phyloP scores from a whole-genome alignment of 1,140 invertebrate genomes.

The Neodiprion lecontei region DNA sequence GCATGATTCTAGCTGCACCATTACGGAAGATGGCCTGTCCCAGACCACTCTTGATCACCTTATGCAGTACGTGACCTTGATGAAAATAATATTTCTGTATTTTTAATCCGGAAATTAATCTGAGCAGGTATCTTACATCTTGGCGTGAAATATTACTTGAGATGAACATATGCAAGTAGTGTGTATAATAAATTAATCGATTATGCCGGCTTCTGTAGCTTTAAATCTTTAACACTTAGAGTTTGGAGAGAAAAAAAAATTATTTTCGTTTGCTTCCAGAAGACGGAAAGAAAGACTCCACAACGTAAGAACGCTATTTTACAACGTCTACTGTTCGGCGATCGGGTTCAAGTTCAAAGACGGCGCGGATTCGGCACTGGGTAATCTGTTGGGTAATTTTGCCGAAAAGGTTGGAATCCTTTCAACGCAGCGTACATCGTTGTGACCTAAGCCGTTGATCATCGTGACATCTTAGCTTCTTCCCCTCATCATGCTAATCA shows the following conservation, averaged over 20 bases:
- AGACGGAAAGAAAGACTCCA: slow-evolving; percentile 66
- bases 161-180: too few relatives aligned
- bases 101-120: too few relatives aligned
- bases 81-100: slow-evolving; percentile 17
- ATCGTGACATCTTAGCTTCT: not conserved
- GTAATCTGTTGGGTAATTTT: slow-evolving; percentile 64
- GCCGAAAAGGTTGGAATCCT: slow-evolving; percentile 67
- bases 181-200: not conserved
- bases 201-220: not conserved
- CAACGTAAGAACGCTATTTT: slow-evolving; percentile 63
- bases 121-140: too few relatives aligned
- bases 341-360: slow-evolving; percentile 65
- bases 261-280: slow-evolving; percentile 36
- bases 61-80: slow-evolving; percentile 41
- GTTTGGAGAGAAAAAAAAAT: not conserved
- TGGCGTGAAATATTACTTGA: too few relatives aligned
- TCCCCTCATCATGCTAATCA: not conserved
- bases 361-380: slow-evolving; percentile 60
- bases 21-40: slow-evolving; percentile 53
- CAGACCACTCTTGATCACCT: slow-evolving; percentile 30
- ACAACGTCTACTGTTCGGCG: slow-evolving; percentile 62
- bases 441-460: slow-evolving; percentile 44
- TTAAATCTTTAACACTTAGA: not conserved
- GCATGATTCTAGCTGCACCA: slow-evolving; percentile 56
- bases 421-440: slow-evolving; percentile 56